These are phyloP conservation scores for Salvelinus namaycush DNA, from an alignment of 2,113 vertebrate genomes.

Conservation along the genomic window DNA sequence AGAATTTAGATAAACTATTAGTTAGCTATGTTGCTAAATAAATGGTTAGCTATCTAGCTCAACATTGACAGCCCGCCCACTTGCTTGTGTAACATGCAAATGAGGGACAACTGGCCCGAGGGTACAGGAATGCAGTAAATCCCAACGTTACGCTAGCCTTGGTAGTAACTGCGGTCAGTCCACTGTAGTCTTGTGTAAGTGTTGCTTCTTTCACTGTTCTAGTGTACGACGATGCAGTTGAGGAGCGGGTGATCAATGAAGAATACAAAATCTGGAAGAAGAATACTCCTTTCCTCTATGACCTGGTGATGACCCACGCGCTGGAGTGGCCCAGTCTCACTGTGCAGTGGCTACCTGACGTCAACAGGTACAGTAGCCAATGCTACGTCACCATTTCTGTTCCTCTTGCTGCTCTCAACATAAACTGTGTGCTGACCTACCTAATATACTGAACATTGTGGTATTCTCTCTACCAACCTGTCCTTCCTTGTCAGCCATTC, in stretches of 20 bases:
- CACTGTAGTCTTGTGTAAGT: neutral
- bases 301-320: slow-evolving; percentile 90
- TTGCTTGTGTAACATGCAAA: no score
- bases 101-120: neutral
- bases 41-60: neutral
- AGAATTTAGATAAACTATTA: neutral
- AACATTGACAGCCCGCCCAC: neutral
- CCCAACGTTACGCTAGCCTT: neutral
- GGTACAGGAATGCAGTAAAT: neutral
- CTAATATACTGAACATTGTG: no score
- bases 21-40: neutral
- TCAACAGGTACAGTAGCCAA: slow-evolving; percentile 79
- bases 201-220: slow-evolving; percentile 15
- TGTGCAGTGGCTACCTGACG: slow-evolving; percentile 91
- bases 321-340: slow-evolving; percentile 94
- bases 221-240: slow-evolving; percentile 91
- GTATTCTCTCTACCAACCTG: no score
- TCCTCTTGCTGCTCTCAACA: no score
- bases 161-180: no score
- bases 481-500: no score
- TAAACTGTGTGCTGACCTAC: neutral
- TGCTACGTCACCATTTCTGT: neutral
- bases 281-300: slow-evolving; percentile 90
- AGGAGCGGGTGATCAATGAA: slow-evolving; percentile 90
- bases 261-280: slow-evolving; percentile 98